Evolutionary conservation across 2,113 vertebrate genomes (phyloP), one percentile per base, ranked within the genome.

Genomic region (Sturnus vulgaris): DNA sequence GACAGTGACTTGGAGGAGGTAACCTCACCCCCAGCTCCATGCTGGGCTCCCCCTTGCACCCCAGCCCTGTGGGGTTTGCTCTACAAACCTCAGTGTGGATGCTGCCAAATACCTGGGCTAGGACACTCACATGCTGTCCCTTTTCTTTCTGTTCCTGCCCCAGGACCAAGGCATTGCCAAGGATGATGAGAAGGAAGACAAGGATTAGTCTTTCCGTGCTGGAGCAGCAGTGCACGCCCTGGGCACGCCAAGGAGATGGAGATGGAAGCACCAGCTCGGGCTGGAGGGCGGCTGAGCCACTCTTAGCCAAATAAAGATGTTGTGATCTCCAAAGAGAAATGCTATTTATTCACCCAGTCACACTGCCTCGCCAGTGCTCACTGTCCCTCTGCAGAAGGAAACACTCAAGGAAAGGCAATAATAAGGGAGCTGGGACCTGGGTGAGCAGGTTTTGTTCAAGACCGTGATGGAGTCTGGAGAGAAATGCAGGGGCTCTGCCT

Each of bases 221-320:
- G 31, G 49, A 76, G 27, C 0, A 0, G 50, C 40, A 44, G 42
- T 0, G 0, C 2, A 1, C 0, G 1, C 16, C 52, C 77, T 17
- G 65, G 47, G 20, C 37, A 7, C 2, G 0, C 68, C 0, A 0
- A 33, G 37, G 66, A 76, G 39, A 7, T 28, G 89, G 56, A 39
- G 37, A 40, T 49, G 52, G 23, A 39, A 53, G 69, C 0, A 0
- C 35, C 60, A 89, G 10, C 15, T 20, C 0, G 2, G 18, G 68
- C 40, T 47, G 46, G 53, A 56, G 59, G 9, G 52, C 5, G 0
- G 12, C 47, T 18, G 33, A 33, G 56, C 28, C 22, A 11, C 60
- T 90, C 57, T 24, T 73, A 94, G 69, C 60, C 39, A 83, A 97
- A 96, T 96, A 96, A 96, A 96, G 50, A 30, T 64, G 27, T 21